Evolutionary conservation across 2,888 invertebrate genomes (phyloP).

Genomic region (Teleiodes luculella): DNA sequence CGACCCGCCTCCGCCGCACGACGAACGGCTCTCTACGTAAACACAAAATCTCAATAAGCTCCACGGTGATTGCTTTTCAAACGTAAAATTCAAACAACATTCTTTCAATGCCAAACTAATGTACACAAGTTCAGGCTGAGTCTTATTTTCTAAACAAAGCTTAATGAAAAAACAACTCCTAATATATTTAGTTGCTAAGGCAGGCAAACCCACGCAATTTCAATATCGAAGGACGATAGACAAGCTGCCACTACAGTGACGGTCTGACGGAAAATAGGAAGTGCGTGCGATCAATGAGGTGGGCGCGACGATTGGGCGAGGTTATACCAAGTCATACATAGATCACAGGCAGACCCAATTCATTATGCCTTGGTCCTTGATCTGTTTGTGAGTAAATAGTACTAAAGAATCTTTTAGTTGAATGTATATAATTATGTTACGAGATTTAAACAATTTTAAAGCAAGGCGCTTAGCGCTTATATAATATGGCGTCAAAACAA

Average conservation of each 20-base stretch:
- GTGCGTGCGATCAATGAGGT: constrained; percentile 16
- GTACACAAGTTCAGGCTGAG: no score
- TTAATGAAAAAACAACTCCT: not conserved
- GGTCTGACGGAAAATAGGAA: constrained; percentile 16
- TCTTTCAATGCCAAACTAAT: no score
- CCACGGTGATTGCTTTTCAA: not conserved
- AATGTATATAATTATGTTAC: no score
- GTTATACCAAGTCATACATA: constrained; percentile 24
- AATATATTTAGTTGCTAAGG: not conserved
- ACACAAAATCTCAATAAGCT: not conserved
- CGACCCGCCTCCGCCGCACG: constrained; percentile 86
- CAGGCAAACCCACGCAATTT: not conserved
- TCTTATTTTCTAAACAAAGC: no score
- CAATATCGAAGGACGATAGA: not conserved
- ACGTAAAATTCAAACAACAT: not conserved
- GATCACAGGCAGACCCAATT: constrained; percentile 27
- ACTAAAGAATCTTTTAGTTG: no score
- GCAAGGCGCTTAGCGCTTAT: no score
- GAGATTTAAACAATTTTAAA: no score
- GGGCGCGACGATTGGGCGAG: constrained; percentile 20
- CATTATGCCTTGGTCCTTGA: constrained; percentile 50
- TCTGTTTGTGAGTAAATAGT: constrained; percentile 29
- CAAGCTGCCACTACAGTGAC: not conserved
- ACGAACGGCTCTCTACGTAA: constrained; percentile 85
- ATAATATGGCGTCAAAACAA: constrained; percentile 32